phyloP scores from a whole-genome alignment of 2,113 vertebrate genomes.

The Emydocephalus ijimae region DNA sequence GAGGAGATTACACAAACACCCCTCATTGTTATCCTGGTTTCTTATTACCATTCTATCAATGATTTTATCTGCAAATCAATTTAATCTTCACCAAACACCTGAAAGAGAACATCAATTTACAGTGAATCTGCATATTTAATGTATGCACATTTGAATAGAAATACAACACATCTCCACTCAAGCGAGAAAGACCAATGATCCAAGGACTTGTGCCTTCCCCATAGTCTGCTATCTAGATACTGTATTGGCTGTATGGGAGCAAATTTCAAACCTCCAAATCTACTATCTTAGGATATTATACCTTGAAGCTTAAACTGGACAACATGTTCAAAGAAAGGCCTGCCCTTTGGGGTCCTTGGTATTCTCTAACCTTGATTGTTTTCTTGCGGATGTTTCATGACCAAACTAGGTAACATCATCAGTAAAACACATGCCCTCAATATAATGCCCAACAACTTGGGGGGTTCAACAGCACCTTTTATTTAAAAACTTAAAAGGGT shows the following conservation, averaged over 20 bases:
- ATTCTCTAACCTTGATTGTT: not conserved
- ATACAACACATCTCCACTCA: not conserved
- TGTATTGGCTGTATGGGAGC: not conserved
- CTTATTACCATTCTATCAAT: not conserved
- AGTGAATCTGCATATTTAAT: not conserved
- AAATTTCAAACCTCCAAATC: not conserved
- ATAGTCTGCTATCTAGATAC: not conserved
- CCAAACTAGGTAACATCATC: not conserved
- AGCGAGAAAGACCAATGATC: not conserved
- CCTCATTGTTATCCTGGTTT: not conserved
- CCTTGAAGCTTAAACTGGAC: not conserved
- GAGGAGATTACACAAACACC: not conserved
- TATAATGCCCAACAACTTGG: not conserved
- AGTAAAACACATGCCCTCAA: not conserved
- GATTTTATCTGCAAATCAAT: not conserved
- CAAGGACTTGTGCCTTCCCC: not conserved
- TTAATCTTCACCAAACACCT: not conserved
- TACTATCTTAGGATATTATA: not conserved
- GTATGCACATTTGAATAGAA: not conserved
- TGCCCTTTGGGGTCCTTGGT: not conserved
- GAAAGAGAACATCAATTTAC: not conserved
- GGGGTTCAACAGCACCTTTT: not conserved
- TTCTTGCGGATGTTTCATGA: not conserved
- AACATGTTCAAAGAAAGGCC: not conserved
- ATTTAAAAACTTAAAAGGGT: not conserved